These are phyloP conservation scores for Priocnemis perturbator DNA, from an alignment of 2,888 invertebrate species.

Conservation along the genomic window DNA sequence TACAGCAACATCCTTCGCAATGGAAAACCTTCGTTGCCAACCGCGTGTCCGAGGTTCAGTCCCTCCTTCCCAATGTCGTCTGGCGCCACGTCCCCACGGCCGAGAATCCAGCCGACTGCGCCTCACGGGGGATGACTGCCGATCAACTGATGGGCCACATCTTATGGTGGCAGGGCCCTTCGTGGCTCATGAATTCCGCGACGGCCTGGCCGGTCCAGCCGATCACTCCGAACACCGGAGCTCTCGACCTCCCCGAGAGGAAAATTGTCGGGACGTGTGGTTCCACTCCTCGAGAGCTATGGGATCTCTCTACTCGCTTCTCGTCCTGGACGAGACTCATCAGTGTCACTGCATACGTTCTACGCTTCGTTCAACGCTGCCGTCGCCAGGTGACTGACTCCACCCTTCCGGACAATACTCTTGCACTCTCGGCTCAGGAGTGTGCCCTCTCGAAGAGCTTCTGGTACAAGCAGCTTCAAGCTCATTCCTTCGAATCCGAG, in stretches of 20 bases:
- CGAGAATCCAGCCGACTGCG: too few species aligned
- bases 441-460: neutral
- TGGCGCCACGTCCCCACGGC: too few species aligned
- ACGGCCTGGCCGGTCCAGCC: too few species aligned
- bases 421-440: too few species aligned
- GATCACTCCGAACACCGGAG: too few species aligned
- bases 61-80: slow-evolving; percentile 11
- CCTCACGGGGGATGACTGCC: slow-evolving; percentile 44
- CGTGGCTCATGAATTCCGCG: neutral
- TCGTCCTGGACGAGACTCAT: neutral
- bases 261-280: too few species aligned
- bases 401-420: too few species aligned
- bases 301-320: neutral
- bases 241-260: too few species aligned
- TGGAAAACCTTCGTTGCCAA: slow-evolving; percentile 38
- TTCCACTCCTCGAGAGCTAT: neutral
- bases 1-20: slow-evolving; percentile 27
- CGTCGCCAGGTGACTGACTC: too few species aligned
- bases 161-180: slow-evolving; percentile 54
- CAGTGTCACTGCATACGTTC: neutral
- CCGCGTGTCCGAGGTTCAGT: slow-evolving; percentile 31
- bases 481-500: neutral
- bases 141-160: slow-evolving; percentile 25
- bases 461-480: neutral
- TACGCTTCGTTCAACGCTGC: neutral